Evolutionary conservation across 2,888 invertebrate genomes (phyloP).

Genomic region (Petrolisthes manimaculis): DNA sequence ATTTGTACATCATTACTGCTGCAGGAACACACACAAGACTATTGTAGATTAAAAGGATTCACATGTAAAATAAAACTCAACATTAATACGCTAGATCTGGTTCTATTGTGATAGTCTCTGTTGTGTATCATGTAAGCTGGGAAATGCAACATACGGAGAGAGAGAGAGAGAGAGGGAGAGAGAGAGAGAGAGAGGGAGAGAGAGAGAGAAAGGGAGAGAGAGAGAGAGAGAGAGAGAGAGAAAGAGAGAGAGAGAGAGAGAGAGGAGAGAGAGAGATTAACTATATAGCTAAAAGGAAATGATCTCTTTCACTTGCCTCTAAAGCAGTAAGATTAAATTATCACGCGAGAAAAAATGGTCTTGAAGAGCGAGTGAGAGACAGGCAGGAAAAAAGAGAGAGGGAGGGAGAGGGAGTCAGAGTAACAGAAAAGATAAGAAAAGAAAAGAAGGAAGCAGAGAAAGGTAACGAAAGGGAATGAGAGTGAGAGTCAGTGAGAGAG

Average conservation of each 20-base stretch:
- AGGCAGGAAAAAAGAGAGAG: slow-evolving; percentile 16
- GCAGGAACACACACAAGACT: too few relatives aligned
- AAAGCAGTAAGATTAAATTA: not conserved
- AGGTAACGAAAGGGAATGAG: not conserved
- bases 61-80: too few relatives aligned
- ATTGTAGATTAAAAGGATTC: too few relatives aligned
- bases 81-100: too few relatives aligned
- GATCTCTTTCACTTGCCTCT: not conserved
- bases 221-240: not conserved
- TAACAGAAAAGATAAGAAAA: slow-evolving; percentile 26
- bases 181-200: not conserved
- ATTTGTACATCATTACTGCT: too few relatives aligned
- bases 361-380: not conserved
- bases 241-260: not conserved
- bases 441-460: not conserved
- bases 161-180: not conserved
- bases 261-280: slow-evolving; percentile 22
- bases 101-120: too few relatives aligned
- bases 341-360: not conserved
- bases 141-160: too few relatives aligned
- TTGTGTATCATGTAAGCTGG: too few relatives aligned
- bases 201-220: not conserved
- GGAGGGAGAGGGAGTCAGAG: slow-evolving; percentile 20
- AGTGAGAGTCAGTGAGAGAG: not conserved
- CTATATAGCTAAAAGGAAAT: too few relatives aligned